Evolutionary conservation across 2,888 invertebrate species (phyloP).

Genomic region (Drosophila limbata): DNA sequence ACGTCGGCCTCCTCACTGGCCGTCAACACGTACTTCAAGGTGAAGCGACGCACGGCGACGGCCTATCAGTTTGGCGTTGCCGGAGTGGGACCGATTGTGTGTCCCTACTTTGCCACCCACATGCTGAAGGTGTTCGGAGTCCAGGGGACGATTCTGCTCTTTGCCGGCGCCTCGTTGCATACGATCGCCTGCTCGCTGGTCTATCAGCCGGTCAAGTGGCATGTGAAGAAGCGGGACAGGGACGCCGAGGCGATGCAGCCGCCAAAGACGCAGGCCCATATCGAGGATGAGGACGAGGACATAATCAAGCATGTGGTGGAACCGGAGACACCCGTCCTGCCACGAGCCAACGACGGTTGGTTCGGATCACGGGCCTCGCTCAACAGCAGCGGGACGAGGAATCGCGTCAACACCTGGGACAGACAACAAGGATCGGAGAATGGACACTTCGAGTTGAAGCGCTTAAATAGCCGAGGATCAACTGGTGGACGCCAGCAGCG

Average conservation of each 20-base stretch:
- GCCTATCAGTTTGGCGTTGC: conserved; percentile 90
- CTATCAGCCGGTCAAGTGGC: conserved; percentile 91
- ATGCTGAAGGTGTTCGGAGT: conserved; percentile 88
- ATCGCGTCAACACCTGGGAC: conserved; percentile 72
- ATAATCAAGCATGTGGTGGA: conserved; percentile 88
- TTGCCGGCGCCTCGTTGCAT: conserved; percentile 89
- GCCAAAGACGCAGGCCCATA: conserved; percentile 62
- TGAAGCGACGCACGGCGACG: conserved; percentile 89
- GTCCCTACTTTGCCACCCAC: conserved; percentile 90
- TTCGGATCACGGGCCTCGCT: conserved; percentile 82
- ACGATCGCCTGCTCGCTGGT: conserved; percentile 89
- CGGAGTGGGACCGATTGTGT: conserved; percentile 90
- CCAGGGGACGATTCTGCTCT: conserved; percentile 88
- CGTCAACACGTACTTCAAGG: conserved; percentile 90
- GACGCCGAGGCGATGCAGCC: conserved; percentile 70
- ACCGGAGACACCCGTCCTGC: conserved; percentile 89
- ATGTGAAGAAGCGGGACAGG: conserved; percentile 86
- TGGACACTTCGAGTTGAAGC: conserved; percentile 68
- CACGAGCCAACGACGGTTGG: conserved; percentile 84
- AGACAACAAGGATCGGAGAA: conserved; percentile 50
- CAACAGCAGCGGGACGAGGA: conserved; percentile 67
- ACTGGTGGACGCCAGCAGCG: conserved; percentile 57
- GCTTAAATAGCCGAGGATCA: conserved; percentile 70
- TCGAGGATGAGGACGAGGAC: conserved; percentile 87
- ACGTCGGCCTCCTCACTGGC: conserved; percentile 90